phyloP scores from a whole-genome alignment of 2,888 invertebrate genomes.

The Metallyticus violacea region DNA sequence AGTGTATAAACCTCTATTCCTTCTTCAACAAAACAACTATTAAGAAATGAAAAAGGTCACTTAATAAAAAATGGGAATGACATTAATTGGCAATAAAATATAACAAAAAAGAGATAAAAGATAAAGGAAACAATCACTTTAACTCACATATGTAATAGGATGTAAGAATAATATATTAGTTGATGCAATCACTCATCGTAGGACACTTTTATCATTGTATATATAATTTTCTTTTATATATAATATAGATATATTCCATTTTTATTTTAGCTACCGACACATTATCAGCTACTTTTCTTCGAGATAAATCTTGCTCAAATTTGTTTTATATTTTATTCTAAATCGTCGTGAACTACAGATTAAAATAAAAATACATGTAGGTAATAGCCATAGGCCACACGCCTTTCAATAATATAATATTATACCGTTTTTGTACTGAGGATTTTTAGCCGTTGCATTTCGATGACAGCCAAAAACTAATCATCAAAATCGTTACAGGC shows the following conservation, averaged over 20 bases:
- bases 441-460: constrained; percentile 6
- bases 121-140: neutral
- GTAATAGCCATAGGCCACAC: constrained; percentile 18
- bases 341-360: constrained; percentile 30
- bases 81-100: no score
- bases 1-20: neutral
- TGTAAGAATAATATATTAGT: constrained; percentile 19
- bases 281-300: constrained; percentile 29
- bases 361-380: constrained; percentile 27
- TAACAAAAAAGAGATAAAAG: neutral
- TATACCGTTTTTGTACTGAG: constrained; percentile 29
- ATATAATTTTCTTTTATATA: constrained; percentile 34
- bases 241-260: constrained; percentile 34
- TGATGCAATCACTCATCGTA: constrained; percentile 32
- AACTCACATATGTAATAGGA: neutral
- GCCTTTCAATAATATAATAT: constrained; percentile 21
- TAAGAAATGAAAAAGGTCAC: neutral
- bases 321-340: constrained; percentile 25
- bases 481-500: neutral
- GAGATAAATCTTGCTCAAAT: constrained; percentile 27
- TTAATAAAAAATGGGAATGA: neutral
- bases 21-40: neutral
- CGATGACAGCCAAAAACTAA: neutral
- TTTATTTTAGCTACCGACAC: constrained; percentile 35
- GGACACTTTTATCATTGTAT: constrained; percentile 32